These are phyloP conservation scores for Ceyx erithaca DNA, from an alignment of 2,797 vertebrate species.

Conservation along the genomic window DNA sequence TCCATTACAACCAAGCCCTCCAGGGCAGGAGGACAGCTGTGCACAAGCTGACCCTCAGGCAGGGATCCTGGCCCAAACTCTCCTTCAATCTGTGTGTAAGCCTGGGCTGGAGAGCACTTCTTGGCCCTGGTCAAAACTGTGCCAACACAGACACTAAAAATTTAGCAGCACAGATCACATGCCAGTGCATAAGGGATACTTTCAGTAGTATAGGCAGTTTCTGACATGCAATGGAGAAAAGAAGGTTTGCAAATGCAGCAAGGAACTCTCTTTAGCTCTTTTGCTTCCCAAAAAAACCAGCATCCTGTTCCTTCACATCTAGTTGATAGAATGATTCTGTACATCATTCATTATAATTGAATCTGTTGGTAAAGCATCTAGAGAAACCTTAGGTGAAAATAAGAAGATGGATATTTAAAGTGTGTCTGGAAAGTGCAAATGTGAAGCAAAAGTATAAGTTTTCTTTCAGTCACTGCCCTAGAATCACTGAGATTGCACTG, in stretches of 20 bases:
- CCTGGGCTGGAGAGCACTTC: neutral
- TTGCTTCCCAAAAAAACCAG: neutral
- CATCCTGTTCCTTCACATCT: neutral
- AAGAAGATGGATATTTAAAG: neutral
- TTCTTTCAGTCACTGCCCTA: neutral
- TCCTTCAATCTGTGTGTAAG: neutral
- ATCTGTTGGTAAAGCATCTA: neutral
- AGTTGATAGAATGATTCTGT: neutral
- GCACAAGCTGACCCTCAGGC: neutral
- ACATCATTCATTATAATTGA: neutral
- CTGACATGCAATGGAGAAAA: neutral
- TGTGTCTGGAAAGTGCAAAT: neutral
- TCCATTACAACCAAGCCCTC: rapidly evolving
- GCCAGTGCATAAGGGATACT: neutral
- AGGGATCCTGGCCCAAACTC: neutral
- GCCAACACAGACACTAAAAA: neutral
- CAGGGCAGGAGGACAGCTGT: neutral
- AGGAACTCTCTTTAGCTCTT: neutral
- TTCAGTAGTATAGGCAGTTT: neutral
- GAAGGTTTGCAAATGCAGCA: neutral
- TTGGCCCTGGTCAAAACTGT: neutral
- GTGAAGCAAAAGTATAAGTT: neutral
- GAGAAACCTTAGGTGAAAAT: neutral
- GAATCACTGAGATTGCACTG: neutral
- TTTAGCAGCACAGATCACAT: neutral